Conservation (phyloP, 2,113 vertebrate genomes). For the Cariama cristata region DNA sequence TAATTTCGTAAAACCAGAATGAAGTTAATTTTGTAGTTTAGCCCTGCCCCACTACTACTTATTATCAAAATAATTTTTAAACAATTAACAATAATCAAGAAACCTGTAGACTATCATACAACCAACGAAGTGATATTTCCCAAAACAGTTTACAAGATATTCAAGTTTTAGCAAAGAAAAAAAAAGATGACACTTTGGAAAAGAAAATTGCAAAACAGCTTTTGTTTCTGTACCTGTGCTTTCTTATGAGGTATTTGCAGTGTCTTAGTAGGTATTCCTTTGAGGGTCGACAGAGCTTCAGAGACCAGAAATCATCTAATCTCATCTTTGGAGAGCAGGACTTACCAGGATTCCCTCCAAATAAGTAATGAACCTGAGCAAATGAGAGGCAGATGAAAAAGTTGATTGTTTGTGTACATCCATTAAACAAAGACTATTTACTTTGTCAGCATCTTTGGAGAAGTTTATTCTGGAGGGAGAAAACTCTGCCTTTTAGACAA, state of each 20-base stretch:
- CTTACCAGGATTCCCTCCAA: slow-evolving; percentile 98
- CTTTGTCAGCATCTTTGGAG: background rate
- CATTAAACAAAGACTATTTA: background rate
- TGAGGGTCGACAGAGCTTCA: slow-evolving; percentile 96
- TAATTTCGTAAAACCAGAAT: background rate
- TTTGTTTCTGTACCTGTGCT: slow-evolving; percentile 86
- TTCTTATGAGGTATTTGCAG: slow-evolving; percentile 98
- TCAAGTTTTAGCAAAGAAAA: background rate
- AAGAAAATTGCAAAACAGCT: background rate
- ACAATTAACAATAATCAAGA: background rate
- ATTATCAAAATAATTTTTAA: background rate
- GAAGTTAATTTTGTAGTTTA: background rate
- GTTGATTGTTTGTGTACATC: background rate
- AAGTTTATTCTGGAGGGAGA: background rate
- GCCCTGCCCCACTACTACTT: background rate
- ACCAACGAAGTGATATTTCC: background rate
- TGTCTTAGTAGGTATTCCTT: slow-evolving; percentile 97
- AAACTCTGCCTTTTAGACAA: background rate
- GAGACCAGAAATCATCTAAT: slow-evolving; percentile 98
- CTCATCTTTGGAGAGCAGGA: slow-evolving; percentile 99
- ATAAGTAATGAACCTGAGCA: slow-evolving; percentile 95
- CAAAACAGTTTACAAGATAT: background rate
- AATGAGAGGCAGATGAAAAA: slow-evolving; percentile 38
- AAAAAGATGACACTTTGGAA: background rate
- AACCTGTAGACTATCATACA: background rate